Evolutionary conservation across 53 echinoderm and acorn worm genomes (phyloP).

Genomic region (Luidia sarsii): DNA sequence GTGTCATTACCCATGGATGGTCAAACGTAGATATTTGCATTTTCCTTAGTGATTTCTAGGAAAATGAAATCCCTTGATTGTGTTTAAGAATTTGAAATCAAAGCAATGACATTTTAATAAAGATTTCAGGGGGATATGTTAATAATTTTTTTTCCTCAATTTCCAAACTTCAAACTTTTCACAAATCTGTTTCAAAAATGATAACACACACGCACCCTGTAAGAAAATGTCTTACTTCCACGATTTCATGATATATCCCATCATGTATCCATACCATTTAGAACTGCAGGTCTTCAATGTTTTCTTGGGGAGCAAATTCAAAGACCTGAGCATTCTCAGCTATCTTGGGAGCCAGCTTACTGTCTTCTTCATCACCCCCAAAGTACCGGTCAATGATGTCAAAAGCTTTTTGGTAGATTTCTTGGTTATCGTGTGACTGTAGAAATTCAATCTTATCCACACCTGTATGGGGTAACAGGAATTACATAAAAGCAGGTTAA

Average conservation of each 20-base stretch:
- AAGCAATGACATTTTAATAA: too few species aligned
- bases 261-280: too few species aligned
- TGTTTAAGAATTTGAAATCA: too few species aligned
- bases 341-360: conserved; percentile 82
- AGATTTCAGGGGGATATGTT: too few species aligned
- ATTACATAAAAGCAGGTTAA: too few species aligned
- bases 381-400: conserved; percentile 98
- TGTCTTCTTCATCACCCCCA: conserved; percentile 88
- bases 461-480: too few species aligned
- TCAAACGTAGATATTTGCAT: too few species aligned
- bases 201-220: not conserved
- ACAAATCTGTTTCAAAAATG: not conserved
- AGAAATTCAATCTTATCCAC: conserved; percentile 99
- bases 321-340: conserved; percentile 84
- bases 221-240: not conserved
- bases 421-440: conserved; percentile 95
- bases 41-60: too few species aligned
- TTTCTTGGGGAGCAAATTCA: conserved; percentile 86
- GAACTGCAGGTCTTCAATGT: conserved; percentile 93
- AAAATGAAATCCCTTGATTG: too few species aligned
- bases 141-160: too few species aligned
- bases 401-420: conserved; percentile 96
- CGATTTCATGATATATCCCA: not conserved
- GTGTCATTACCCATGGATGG: too few species aligned
- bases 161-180: too few species aligned